Evolutionary conservation across 2,113 vertebrate species (phyloP), one percentile per base, ranked within the genome.

Genomic region (Orientallactaga bullata): DNA sequence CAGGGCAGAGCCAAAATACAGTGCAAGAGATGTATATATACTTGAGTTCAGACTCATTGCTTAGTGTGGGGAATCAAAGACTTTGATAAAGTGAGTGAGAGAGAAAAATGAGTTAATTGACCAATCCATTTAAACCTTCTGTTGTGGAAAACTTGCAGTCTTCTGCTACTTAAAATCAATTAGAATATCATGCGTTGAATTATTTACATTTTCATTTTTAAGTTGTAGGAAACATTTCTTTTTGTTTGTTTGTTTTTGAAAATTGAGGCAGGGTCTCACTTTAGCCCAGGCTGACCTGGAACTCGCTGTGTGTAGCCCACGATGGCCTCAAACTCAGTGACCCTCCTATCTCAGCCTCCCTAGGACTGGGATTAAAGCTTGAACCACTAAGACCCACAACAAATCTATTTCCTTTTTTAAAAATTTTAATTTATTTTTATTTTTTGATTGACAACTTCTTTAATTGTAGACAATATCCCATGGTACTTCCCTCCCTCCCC

Each of bases 191-290:
- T 60, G 8, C 72, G 47, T 55, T 90, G 66, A 94, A 73, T 89
- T 85, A 16, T 58, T 63, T 42, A 79, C 3, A 77, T 89, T 30
- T 30, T 79, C n/a, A 35, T 88, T 94, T 81, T 69, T 85, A 81
- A 85, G 39, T 65, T 26, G 80, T n/a, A 60, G 0, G 26, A 81
- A 15, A 51, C 55, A 55, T 55, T 55, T 47, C 42, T 47, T 63
- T 11, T 90, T n/a, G n/a, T 12, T 94, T 90, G 7, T 21, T 61
- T 42, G n/a, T 12, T 65, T 65, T 66, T 30, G 42, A 8, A 6
- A 6, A 6, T 47, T 55, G 55, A 55, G 55, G 55, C 55, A 55
- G 55, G 55, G 55, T 55, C 12, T 55, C 55, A 55, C 12, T 55
- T 55, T 55, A 55, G 42, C 55, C 12, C 15, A 55, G 55, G 55